Evolutionary conservation across 2,888 invertebrate genomes (phyloP), one percentile per base, ranked within the genome.

Genomic region (Molorchus minor): DNA sequence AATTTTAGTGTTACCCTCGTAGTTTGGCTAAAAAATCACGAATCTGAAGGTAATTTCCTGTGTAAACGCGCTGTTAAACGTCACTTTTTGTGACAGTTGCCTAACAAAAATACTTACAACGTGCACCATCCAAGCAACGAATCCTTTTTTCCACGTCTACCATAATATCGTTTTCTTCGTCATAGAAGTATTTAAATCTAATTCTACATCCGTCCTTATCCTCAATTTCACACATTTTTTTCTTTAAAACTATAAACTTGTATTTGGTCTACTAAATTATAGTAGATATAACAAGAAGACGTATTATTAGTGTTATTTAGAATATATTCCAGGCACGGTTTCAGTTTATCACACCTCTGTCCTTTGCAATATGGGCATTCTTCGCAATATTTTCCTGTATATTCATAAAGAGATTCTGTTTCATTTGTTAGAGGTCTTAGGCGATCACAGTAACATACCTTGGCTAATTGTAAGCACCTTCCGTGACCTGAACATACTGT

Each of bases 281-380:
- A 38, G 38, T 36, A 38, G n/a, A 49, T 21, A 38, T 36, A 12
- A 20, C 49, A 49, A 21, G 13, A 8, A 36, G 2, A 20, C 1
- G 1, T 10, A 15, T 25, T 13, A 10, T 19, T 49, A 1, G 8
- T 7, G 8, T 38, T 33, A 10, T 19, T 7, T 19, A 49, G 8
- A 36, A 49, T 21, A 10, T 10, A 38, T 36, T 49, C 36, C 15
- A 49, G n/a, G 36, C 49, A 49, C 3, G 20, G 35, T 2, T 13
- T n/a, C 4, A 49, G 12, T 49, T 49, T 36, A 8, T 49, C 15
- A 20, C 49, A 49, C 16, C 49, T 49, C 25, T 49, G 49, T 0
- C 49, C 49, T 15, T 36, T 49, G 21, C 49, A 49, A 8, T 49
- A 49, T 2, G 49, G 49, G 16, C 49, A 49, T 15, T 49, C 49